These are phyloP conservation scores for Rhopalosiphum padi DNA, from an alignment of 1,140 invertebrate genomes.

Conservation along the genomic window DNA sequence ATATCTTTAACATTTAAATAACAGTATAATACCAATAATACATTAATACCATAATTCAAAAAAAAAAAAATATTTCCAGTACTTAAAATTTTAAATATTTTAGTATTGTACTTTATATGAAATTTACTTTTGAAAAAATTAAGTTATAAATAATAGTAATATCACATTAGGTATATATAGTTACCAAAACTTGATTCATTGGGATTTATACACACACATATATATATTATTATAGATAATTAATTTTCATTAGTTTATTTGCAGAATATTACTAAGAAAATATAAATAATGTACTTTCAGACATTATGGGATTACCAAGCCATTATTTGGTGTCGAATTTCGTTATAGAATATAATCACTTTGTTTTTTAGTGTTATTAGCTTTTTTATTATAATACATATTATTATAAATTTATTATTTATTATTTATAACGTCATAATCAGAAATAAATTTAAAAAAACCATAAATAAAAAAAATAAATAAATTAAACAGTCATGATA, in stretches of 20 bases:
- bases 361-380: not conserved
- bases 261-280: not conserved
- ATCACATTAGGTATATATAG: not conserved
- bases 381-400: not conserved
- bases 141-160: not conserved
- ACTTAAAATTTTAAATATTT: not conserved
- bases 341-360: not conserved
- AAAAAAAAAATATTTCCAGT: not conserved
- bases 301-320: not conserved
- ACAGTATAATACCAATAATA: no score
- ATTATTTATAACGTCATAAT: not conserved
- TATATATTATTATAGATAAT: not conserved
- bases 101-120: not conserved
- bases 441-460: not conserved
- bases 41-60: no score
- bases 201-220: not conserved
- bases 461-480: not conserved
- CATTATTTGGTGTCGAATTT: not conserved
- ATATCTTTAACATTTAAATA: no score
- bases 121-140: not conserved
- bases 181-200: not conserved
- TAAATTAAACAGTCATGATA: not conserved
- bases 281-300: conserved; percentile 21
- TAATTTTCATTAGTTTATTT: not conserved
- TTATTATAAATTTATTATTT: not conserved